A percentile compares a stretch with the other conserved stretches of the same genome.
Evolutionary conservation across 2,113 vertebrate genomes (phyloP).

Genomic region (Zapornia atra): DNA sequence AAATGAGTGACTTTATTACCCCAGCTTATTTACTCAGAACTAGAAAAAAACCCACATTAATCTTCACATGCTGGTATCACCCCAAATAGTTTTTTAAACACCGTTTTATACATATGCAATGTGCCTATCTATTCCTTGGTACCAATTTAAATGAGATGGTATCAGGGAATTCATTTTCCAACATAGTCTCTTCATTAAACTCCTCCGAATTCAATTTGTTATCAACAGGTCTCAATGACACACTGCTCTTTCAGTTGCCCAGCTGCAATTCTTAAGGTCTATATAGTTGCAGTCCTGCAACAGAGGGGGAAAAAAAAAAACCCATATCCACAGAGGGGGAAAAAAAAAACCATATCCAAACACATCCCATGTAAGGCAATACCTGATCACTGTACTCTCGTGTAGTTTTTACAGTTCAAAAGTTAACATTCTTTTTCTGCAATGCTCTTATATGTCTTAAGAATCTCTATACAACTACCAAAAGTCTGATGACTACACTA

Average conservation of each 20-base stretch:
- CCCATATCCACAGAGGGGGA: too few relatives aligned
- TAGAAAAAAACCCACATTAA: background rate
- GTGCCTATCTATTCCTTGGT: background rate
- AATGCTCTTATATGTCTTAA: background rate
- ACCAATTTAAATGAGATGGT: background rate
- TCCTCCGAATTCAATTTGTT: background rate
- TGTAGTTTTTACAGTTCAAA: background rate
- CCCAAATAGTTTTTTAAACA: background rate
- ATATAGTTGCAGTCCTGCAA: background rate
- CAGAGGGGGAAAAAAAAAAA: rapidly evolving
- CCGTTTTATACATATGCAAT: background rate
- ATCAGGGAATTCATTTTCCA: background rate
- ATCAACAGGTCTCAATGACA: background rate
- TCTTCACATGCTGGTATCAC: background rate
- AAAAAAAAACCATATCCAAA: rapidly evolving
- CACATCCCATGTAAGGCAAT: background rate
- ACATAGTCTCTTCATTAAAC: background rate
- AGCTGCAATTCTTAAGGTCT: background rate
- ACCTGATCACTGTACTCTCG: background rate
- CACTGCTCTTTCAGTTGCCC: background rate
- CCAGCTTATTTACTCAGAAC: background rate
- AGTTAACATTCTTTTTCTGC: background rate
- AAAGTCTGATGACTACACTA: background rate
- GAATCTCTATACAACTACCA: background rate
- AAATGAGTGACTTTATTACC: background rate